Evolutionary conservation across 2,888 invertebrate genomes (phyloP).

Genomic region (Halictus quadricinctus): DNA sequence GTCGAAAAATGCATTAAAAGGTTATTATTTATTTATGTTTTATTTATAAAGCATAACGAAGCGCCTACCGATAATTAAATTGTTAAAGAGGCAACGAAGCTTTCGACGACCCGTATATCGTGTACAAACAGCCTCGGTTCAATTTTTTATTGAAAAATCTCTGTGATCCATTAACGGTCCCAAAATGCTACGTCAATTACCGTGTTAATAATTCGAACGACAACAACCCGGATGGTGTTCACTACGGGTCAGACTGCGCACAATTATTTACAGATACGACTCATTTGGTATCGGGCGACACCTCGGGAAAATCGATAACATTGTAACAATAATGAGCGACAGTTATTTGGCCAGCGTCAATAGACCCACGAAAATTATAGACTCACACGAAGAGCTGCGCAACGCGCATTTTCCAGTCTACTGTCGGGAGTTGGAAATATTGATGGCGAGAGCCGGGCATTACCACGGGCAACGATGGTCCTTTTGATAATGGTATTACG

Average conservation of each 20-base stretch:
- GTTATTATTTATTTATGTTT: not conserved
- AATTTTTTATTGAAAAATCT: constrained; percentile 1
- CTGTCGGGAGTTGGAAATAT: not conserved
- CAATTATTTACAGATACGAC: constrained; percentile 8
- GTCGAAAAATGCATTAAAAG: not conserved
- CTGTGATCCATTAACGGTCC: constrained; percentile 1
- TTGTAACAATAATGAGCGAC: not conserved
- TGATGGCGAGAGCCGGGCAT: not conserved
- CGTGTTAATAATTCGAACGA: constrained; percentile 3
- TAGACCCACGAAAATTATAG: not conserved
- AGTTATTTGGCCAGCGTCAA: constrained; percentile 11
- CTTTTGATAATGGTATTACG: constrained; percentile 26
- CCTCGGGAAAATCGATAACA: constrained; percentile 10
- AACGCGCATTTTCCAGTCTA: not conserved
- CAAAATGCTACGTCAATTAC: not conserved
- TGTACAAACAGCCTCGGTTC: not conserved
- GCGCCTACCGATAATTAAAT: not conserved
- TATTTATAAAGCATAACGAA: not conserved
- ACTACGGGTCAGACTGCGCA: not conserved
- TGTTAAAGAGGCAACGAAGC: not conserved
- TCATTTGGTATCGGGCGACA: not conserved
- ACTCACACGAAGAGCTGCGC: not conserved
- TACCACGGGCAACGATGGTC: not conserved
- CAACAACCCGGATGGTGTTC: not conserved
- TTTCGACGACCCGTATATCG: not conserved